Base-by-base conservation (phyloP, 1,140 invertebrate species). In the Saccostrea glomerata region DNA sequence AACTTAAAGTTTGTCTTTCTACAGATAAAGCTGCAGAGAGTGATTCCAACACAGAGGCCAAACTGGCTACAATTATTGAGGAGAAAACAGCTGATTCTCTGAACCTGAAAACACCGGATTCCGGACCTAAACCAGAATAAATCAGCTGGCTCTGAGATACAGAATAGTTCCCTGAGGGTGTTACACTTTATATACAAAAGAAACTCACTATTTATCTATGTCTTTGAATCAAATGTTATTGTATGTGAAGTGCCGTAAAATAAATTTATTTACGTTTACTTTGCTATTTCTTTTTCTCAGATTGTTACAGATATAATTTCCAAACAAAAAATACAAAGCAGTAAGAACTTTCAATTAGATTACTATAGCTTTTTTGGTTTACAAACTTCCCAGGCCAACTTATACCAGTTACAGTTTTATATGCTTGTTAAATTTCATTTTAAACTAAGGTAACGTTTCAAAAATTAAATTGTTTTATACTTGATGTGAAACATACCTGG, bases 51-150 rank as follows among this genome's bases (percentile, higher is more conserved):
- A 36, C 70, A 36, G 83, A 84, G n/a, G 54, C 54, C 1, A 84
- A 84, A 23, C 83, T 84, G 54, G 83, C 54, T n/a, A 84, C 83
- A 12, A 84, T 84, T 56, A 58, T 84, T 5, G 83, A 84, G 47
- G 83, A 84, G 56, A 84, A 84, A 84, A 56, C 83, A 56, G 83
- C 54, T 0, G 83, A 84, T 30, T 84, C 83, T 13, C 11, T 77
- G 23, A 25, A 77, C 25, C 70, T 77, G 13, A 77, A 77, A 25
- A 77, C 70, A 36, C 25, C 70, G 25, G 70, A 77, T 30, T 15
- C 70, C 13, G 70, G 30, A 77, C 25, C 70, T 9, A 77, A 77
- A 36, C 70, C 70, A 36, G 70, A 77, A 17, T 77, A 77, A 25
- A 77, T 25, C 25, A 77, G 25, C 6, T 7, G 23, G 70, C 70